Evolutionary conservation across 2,797 vertebrate genomes (phyloP).

Genomic region (Pseudochaenichthys georgianus): DNA sequence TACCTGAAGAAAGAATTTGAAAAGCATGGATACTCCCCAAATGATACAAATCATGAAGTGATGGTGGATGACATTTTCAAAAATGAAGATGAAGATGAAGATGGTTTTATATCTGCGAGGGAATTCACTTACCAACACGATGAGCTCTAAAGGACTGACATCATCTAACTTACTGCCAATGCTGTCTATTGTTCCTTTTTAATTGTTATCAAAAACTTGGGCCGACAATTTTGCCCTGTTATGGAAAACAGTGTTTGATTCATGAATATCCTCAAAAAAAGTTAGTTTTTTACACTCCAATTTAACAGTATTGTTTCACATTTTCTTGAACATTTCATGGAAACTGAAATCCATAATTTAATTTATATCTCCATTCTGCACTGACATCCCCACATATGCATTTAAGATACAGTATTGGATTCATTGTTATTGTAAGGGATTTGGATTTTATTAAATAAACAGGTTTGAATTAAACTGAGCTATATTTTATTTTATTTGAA

Average conservation of each 20-base stretch:
- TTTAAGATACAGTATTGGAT: constrained; percentile 19
- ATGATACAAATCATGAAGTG: constrained; percentile 92
- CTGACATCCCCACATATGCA: constrained; percentile 39
- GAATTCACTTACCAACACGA: constrained; percentile 97
- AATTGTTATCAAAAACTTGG: too few relatives aligned
- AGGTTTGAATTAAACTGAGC: constrained; percentile 24
- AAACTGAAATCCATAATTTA: constrained; percentile 17
- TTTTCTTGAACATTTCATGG: constrained; percentile 18
- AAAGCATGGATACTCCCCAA: constrained; percentile 91
- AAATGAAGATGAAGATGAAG: constrained; percentile 96
- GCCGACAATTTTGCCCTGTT: too few relatives aligned
- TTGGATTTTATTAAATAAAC: constrained; percentile 14
- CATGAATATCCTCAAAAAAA: background rate
- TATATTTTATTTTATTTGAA: background rate
- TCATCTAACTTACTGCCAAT: background rate
- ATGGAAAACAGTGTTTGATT: background rate
- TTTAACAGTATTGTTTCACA: constrained; percentile 22
- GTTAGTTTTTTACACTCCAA: background rate
- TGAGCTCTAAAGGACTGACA: constrained; percentile 82
- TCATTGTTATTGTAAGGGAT: background rate
- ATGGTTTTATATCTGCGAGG: constrained; percentile 95
- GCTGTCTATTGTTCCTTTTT: too few relatives aligned
- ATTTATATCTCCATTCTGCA: constrained; percentile 51
- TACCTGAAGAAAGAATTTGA: constrained; percentile 96
- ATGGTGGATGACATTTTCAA: constrained; percentile 98